A percentile compares a stretch with the other conserved stretches of the same genome.
phyloP scores from a whole-genome alignment of 1,140 invertebrate genomes.

The Caenorhabditis latens region DNA sequence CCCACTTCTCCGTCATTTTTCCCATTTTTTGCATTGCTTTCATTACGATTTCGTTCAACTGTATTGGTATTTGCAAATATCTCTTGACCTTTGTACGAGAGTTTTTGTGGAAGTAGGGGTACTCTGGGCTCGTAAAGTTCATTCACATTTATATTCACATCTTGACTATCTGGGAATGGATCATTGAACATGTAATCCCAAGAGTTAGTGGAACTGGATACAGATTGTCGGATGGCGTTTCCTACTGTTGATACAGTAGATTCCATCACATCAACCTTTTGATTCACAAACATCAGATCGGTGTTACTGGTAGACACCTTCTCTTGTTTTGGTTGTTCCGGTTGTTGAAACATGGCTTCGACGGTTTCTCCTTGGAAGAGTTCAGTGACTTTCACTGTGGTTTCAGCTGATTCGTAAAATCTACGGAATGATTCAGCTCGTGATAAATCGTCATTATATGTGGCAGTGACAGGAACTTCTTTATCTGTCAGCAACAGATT shows the following conservation, averaged over 20 bases:
- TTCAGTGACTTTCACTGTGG: constrained; percentile 54
- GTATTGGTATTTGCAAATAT: constrained; percentile 31
- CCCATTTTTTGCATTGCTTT: neutral
- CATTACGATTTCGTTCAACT: neutral
- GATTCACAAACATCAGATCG: constrained; percentile 38
- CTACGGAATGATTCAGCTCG: constrained; percentile 47
- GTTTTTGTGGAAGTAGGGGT: constrained; percentile 62
- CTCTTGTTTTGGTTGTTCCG: neutral
- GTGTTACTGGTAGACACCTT: constrained; percentile 35
- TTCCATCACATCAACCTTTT: constrained; percentile 30
- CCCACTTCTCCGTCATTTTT: neutral
- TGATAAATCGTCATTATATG: constrained; percentile 57
- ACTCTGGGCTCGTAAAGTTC: constrained; percentile 63
- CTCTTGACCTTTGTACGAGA: constrained; percentile 65
- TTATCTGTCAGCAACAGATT: constrained; percentile 45
- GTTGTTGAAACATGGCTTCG: constrained; percentile 9
- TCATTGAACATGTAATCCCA: constrained; percentile 63
- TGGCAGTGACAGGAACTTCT: constrained; percentile 30
- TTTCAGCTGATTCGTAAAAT: constrained; percentile 61
- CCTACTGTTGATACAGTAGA: constrained; percentile 36
- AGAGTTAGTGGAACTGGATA: constrained; percentile 13
- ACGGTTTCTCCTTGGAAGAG: constrained; percentile 48
- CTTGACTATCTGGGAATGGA: constrained; percentile 58
- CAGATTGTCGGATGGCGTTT: constrained; percentile 31
- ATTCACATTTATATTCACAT: constrained; percentile 57